phyloP scores from a whole-genome alignment of 2,797 vertebrate genomes.

The Delichon dasypus region DNA sequence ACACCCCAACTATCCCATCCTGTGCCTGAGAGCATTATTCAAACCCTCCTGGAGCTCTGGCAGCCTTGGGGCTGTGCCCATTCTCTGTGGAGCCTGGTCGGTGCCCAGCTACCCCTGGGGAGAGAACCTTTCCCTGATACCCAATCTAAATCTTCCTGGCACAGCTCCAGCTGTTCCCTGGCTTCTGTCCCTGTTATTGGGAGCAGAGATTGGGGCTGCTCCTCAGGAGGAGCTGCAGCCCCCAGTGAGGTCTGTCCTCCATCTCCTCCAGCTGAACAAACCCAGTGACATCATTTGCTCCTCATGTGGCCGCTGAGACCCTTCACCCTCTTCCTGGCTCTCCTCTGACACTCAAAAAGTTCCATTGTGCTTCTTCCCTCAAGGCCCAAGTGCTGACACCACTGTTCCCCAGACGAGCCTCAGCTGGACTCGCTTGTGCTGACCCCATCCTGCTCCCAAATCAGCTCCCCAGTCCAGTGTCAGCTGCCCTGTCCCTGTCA shows the following conservation, averaged over 20 bases:
- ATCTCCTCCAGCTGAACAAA: background rate
- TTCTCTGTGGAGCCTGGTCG: background rate
- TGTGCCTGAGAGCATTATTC: fast-evolving
- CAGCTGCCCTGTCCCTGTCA: background rate
- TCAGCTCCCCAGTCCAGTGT: background rate
- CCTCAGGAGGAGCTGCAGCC: background rate
- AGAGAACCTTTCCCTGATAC: background rate
- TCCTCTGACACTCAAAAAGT: background rate
- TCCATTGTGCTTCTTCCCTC: background rate
- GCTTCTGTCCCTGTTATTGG: background rate
- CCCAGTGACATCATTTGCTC: background rate
- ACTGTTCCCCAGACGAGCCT: background rate
- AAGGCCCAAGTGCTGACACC: fast-evolving
- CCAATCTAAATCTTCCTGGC: background rate
- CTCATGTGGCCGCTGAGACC: background rate
- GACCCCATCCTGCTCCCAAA: background rate
- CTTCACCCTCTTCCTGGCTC: background rate
- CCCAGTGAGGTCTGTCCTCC: background rate
- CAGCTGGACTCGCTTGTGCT: background rate
- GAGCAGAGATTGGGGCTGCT: background rate
- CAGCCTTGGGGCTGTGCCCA: fast-evolving
- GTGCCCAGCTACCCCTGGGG: fast-evolving
- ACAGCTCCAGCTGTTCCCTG: background rate
- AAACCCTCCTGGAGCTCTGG: background rate
- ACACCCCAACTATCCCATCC: background rate